Percentiles rank a stretch among this genome's conserved stretches.
Conservation (phyloP, 2,113 vertebrate species). For the Coryphaenoides rupestris region DNA sequence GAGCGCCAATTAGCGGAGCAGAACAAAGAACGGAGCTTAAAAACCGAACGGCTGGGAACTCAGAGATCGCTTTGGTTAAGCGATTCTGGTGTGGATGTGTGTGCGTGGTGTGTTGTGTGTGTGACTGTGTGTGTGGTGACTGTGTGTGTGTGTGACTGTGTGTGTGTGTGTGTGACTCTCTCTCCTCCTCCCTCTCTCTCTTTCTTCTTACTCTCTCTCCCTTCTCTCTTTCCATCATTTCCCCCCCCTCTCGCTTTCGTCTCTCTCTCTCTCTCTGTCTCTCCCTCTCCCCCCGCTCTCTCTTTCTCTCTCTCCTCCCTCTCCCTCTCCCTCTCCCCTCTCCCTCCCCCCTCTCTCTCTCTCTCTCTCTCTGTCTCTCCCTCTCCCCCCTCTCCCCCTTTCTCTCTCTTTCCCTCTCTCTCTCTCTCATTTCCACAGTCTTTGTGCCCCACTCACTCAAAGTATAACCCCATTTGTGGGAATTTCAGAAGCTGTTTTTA, state of each 20-base stretch:
- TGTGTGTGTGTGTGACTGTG: too few species aligned
- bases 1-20: too few species aligned
- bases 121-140: constrained; percentile 50
- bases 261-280: constrained; percentile 4
- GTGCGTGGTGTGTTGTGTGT: too few species aligned
- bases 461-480: constrained; percentile 48
- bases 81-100: too few species aligned
- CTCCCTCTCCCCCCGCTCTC: not conserved
- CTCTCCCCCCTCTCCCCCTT: constrained; percentile 9
- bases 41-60: too few species aligned
- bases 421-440: constrained; percentile 11
- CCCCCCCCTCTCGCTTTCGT: constrained; percentile 8
- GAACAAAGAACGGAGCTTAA: too few species aligned
- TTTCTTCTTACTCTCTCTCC: constrained; percentile 39
- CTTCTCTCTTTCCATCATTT: constrained; percentile 21
- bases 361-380: not conserved
- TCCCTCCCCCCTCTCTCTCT: not conserved
- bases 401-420: not conserved
- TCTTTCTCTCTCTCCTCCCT: too few species aligned
- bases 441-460: constrained; percentile 31
- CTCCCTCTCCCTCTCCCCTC: not conserved
- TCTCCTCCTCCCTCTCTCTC: constrained; percentile 45
- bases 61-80: too few species aligned
- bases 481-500: constrained; percentile 47
- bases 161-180: too few species aligned